Base-by-base conservation (phyloP, 2,113 vertebrate species). In the Menura novaehollandiae region DNA sequence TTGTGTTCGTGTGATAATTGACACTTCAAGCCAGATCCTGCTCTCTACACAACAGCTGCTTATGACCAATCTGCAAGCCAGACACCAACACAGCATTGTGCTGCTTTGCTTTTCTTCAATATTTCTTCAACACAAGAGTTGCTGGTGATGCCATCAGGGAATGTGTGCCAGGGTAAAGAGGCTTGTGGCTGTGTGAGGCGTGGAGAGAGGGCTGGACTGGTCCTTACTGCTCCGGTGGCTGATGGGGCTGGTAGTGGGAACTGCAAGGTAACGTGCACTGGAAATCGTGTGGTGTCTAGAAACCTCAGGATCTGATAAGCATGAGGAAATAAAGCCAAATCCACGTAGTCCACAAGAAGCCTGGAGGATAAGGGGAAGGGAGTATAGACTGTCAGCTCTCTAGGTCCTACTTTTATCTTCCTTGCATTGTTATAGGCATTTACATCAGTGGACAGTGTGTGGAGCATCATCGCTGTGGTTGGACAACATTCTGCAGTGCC, bases 191-290 rank as follows among this genome's bases (percentile, higher is more conserved):
- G 35, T 8, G 12, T 23, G 33, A 82, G 58, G 32, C 49, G 4
- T 21, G 74, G n/a, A 32, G 39, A 44, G 41, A 60, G 52, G 52
- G 15, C 59, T 11, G 56, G 60, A 58, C 67, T 68, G 26, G 13
- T n/a, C 76, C 24, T 18, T 47, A 15, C 69, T 49, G 43, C 78
- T 66, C n/a, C 46, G 37, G 46, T 21, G 49, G 30, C 46, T 85
- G 67, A 59, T 37, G 3, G 0, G 21, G 14, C 35, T 0, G 5
- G 26, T 3, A 41, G 28, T 18, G 56, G 35, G 59, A 69, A 24
- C 63, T 62, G 60, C 26, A 64, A 88, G 76, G 79, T 77, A 76
- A 83, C 3, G 4, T 53, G 46, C 41, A 3, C 41, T 88, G 52
- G 17, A 78, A 88, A 74, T 63, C 9, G 11, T 6, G 9, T 28